A percentile compares a stretch with the other conserved stretches of the same genome.
phyloP scores from a whole-genome alignment of 1,140 invertebrate species.

The Leucophenga varia region DNA sequence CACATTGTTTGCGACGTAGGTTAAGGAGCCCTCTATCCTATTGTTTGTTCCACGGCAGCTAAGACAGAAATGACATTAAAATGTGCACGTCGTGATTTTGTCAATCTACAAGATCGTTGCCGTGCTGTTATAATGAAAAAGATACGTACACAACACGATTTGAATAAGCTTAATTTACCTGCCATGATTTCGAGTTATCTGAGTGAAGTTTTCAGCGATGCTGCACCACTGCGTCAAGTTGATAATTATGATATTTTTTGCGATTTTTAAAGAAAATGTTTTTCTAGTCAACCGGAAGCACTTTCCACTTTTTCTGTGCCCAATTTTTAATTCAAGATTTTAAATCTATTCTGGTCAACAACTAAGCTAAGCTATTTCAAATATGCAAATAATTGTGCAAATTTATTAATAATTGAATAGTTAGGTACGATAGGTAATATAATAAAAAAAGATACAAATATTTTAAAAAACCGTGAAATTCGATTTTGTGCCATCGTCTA shows the following conservation, averaged over 20 bases:
- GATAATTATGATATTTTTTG: conserved; percentile 54
- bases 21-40: conserved; percentile 67
- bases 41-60: conserved; percentile 72
- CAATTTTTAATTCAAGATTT: too few relatives aligned
- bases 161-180: conserved; percentile 59
- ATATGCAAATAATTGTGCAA: too few relatives aligned
- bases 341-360: too few relatives aligned
- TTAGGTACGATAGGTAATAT: too few relatives aligned
- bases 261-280: conserved; percentile 45
- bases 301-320: too few relatives aligned
- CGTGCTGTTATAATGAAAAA: conserved; percentile 60
- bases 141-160: conserved; percentile 50
- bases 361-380: too few relatives aligned
- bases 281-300: too few relatives aligned
- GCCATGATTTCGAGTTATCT: conserved; percentile 58
- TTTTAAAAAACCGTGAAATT: conserved; percentile 30
- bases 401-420: too few relatives aligned
- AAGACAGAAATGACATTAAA: conserved; percentile 72
- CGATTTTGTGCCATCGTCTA: conserved; percentile 32
- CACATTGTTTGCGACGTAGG: too few relatives aligned
- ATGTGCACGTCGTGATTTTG: conserved; percentile 63
- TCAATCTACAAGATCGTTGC: conserved; percentile 68
- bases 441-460: neutral
- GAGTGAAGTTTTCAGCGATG: conserved; percentile 56
- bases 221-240: conserved; percentile 41